Evolutionary conservation across 2,113 vertebrate genomes (phyloP), one percentile per base, ranked within the genome.

Genomic region (Melanerpes aurifrons): DNA sequence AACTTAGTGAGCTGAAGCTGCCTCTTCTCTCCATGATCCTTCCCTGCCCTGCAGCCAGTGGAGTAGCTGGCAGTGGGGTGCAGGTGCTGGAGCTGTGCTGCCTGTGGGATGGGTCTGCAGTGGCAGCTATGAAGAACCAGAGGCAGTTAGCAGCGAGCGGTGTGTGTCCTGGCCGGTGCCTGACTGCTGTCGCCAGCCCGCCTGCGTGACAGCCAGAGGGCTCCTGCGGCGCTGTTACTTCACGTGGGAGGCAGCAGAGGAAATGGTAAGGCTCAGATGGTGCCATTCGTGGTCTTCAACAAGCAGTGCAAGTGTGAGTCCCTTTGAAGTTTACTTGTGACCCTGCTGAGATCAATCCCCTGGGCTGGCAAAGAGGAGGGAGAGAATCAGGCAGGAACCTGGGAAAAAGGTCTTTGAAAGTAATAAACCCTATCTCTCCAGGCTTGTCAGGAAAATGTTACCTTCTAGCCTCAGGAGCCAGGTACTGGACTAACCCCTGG

Each of bases 281-380:
- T 54, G 83, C 70, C 32, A 37, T 67, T 82, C 21, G 1, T 45
- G 79, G 35, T 66, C 79, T 54, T 83, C 71, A 70, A 61, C 4
- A 15, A 87, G 53, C 59, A 66, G 64, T 0, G 3, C 25, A 31
- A 72, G 67, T 61, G 89, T 56, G 56, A 96, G 45, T 20, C 16
- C 26, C 84, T 96, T 94, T 95, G 92, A 93, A 93, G 92, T 94
- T 82, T 82, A 5, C 59, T 78, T 80, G 78, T 77, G 84, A 73
- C 71, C 79, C 64, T 82, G 92, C 67, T 91, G 91, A 91, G 95
- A 92, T 93, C 89, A 92, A 67, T 82, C 43, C 15, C 35, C 7
- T 2, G 28, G 24, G 18, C 40, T 79, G 64, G 64, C 50, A 64
- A 66, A 53, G 76, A 61, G 72, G 43, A 24, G 66, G 48, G 22